phyloP scores from a whole-genome alignment of 2,113 vertebrate genomes.

The Psilopsiagon aurifrons region DNA sequence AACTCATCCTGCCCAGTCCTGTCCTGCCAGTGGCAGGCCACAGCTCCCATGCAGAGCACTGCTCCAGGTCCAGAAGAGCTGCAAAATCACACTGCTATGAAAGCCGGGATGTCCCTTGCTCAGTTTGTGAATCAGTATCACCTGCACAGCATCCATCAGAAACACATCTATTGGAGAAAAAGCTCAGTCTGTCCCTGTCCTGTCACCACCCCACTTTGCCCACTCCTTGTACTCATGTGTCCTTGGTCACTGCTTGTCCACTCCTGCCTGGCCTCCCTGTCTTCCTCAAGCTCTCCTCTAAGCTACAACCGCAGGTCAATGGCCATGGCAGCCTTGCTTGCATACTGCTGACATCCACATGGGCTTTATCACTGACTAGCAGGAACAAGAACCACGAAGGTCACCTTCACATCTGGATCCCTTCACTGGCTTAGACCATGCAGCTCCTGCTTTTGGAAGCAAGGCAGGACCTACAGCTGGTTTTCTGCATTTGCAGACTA shows the following conservation, averaged over 20 bases:
- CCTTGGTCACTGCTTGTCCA: background rate
- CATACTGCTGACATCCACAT: accelerated
- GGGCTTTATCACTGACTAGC: background rate
- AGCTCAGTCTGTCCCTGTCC: background rate
- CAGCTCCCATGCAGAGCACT: accelerated
- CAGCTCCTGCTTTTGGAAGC: background rate
- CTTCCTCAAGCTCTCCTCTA: background rate
- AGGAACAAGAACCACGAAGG: background rate
- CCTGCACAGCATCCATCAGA: background rate
- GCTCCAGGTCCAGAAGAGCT: background rate
- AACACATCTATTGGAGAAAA: background rate
- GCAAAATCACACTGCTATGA: background rate
- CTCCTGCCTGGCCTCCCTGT: background rate
- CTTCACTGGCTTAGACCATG: background rate
- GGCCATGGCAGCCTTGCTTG: background rate
- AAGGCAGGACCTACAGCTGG: background rate
- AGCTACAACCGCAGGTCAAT: accelerated
- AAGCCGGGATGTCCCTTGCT: background rate
- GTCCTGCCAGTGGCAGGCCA: background rate
- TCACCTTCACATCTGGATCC: background rate
- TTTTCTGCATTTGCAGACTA: background rate
- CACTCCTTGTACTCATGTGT: background rate
- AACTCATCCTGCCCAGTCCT: accelerated
- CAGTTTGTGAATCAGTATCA: background rate
- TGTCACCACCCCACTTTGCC: background rate